A percentile compares a stretch with the other conserved stretches of the same genome.
Conservation (phyloP, 2,888 invertebrate species). For the Noctuana brunneofusca region DNA sequence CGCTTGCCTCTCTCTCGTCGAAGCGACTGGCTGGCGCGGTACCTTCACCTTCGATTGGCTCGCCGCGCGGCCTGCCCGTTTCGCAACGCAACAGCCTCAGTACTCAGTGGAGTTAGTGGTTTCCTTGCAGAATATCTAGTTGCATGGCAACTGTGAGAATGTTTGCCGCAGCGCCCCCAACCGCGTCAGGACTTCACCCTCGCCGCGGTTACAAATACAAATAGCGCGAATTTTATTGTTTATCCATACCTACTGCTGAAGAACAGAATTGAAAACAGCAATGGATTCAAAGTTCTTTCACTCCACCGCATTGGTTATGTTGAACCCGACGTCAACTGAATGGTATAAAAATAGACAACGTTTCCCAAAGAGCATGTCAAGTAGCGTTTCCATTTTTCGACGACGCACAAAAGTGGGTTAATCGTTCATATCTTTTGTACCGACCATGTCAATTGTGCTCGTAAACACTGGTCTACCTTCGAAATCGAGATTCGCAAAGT, state of each 20-base stretch:
- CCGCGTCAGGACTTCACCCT: constrained; percentile 22
- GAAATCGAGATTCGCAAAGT: constrained; percentile 27
- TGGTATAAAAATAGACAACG: neutral
- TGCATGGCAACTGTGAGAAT: constrained; percentile 75
- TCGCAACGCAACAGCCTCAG: constrained; percentile 64
- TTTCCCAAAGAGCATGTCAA: constrained; percentile 29
- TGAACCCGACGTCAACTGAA: neutral
- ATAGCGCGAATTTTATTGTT: neutral
- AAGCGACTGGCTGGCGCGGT: constrained; percentile 66
- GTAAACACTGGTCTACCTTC: constrained; percentile 41
- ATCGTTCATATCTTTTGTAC: constrained; percentile 45
- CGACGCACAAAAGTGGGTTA: constrained; percentile 43
- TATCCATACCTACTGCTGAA: too few species aligned
- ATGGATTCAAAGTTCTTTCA: neutral
- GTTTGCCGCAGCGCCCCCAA: constrained; percentile 47
- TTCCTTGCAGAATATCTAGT: constrained; percentile 75
- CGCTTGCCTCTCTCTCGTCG: constrained; percentile 68
- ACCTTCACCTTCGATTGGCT: constrained; percentile 69
- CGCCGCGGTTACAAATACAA: constrained; percentile 1
- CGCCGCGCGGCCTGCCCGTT: constrained; percentile 57
- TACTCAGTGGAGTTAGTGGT: too few species aligned
- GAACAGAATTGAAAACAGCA: too few species aligned
- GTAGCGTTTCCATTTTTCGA: constrained; percentile 35
- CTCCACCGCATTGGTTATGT: neutral
- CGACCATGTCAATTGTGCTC: constrained; percentile 39